These are phyloP conservation scores for Drosophila picticornis DNA, from an alignment of 2,888 invertebrate species.

Conservation along the genomic window DNA sequence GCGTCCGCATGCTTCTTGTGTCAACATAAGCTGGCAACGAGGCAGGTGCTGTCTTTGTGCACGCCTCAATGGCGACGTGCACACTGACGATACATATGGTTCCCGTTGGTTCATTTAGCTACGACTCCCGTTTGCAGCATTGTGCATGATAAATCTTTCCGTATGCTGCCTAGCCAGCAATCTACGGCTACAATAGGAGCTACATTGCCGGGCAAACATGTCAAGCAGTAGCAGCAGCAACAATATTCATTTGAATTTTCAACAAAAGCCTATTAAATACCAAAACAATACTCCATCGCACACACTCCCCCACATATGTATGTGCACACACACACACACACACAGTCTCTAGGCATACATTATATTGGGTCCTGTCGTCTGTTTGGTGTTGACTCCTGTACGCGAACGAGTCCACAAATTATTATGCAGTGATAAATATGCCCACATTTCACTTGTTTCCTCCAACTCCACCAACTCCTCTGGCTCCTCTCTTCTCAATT, in stretches of 20 bases:
- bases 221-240: conserved; percentile 48
- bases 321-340: conserved; percentile 12
- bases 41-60: conserved; percentile 53
- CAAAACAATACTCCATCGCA: conserved; percentile 61
- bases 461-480: neutral
- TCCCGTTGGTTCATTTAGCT: conserved; percentile 49
- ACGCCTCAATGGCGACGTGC: conserved; percentile 49
- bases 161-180: conserved; percentile 50
- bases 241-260: conserved; percentile 71
- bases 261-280: conserved; percentile 74
- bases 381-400: conserved; percentile 45
- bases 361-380: conserved; percentile 35
- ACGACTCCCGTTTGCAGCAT: conserved; percentile 12
- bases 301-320: neutral
- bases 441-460: conserved; percentile 40
- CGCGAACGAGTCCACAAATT: conserved; percentile 62
- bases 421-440: conserved; percentile 70
- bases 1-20: conserved; percentile 46
- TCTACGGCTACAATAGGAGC: conserved; percentile 5
- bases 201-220: conserved; percentile 50
- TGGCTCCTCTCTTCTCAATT: neutral
- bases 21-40: conserved; percentile 61
- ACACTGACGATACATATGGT: conserved; percentile 21
- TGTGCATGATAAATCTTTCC: conserved; percentile 71
- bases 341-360: conserved; percentile 31